Conservation (phyloP, 2,797 vertebrate genomes). For the Phalloptychus januarius region DNA sequence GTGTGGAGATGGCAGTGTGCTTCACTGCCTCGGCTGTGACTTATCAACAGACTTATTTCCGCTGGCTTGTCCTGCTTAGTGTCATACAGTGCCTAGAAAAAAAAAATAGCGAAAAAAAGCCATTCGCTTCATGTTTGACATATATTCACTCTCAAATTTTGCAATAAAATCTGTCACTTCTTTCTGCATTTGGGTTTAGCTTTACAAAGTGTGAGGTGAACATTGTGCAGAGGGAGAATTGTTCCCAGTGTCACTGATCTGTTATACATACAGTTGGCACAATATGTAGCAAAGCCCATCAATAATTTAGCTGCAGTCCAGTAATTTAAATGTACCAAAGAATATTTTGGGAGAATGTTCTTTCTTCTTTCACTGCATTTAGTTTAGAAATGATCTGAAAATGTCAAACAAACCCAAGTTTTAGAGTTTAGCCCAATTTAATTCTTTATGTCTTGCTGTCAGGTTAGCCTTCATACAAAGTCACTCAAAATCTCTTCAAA, state of each 20-base stretch:
- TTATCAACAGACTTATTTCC: conserved; percentile 68
- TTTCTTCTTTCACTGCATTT: neutral
- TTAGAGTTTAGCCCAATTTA: neutral
- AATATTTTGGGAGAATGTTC: no score
- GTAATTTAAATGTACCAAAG: conserved; percentile 18
- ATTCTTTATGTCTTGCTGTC: neutral
- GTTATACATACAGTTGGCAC: neutral
- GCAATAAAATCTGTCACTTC: conserved; percentile 6
- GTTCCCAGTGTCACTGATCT: neutral
- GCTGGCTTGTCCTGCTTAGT: conserved; percentile 57
- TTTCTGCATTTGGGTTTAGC: neutral
- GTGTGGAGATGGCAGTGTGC: conserved; percentile 57
- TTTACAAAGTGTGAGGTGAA: conserved; percentile 1
- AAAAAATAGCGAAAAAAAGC: conserved; percentile 5
- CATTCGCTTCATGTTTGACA: conserved; percentile 25
- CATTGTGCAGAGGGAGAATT: conserved; percentile 1
- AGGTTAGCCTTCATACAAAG: neutral
- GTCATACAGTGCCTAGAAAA: conserved; percentile 37
- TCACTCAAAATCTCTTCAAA: neutral
- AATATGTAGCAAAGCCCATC: neutral
- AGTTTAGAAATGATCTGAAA: neutral
- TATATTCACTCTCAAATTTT: conserved; percentile 26
- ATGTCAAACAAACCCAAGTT: neutral
- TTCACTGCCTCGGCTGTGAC: conserved; percentile 58
- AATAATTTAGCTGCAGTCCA: neutral